Conservation (phyloP, 2,797 vertebrate genomes). For the Sebastes umbrosus region DNA sequence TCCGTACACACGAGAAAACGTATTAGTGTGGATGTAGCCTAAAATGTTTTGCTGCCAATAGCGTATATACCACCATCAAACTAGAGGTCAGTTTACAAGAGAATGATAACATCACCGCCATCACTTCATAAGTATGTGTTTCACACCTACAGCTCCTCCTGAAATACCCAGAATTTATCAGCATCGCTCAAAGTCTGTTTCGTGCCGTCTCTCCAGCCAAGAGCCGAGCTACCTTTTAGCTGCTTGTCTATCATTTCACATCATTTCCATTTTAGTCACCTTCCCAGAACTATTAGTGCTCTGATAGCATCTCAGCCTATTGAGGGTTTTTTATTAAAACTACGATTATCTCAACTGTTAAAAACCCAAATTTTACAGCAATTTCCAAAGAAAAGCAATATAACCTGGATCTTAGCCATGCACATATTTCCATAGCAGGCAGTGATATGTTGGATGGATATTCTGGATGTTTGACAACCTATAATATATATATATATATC, state of each 20-base stretch:
- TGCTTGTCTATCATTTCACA: constrained; percentile 25
- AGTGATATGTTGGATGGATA: background rate
- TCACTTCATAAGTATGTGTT: too few relatives aligned
- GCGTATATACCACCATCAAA: background rate
- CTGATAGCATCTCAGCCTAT: constrained; percentile 22
- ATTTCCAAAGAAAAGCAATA: constrained; percentile 39
- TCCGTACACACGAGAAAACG: too few relatives aligned
- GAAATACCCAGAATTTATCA: background rate
- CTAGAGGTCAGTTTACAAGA: background rate
- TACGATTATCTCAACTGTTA: constrained; percentile 19
- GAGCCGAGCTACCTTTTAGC: constrained; percentile 1
- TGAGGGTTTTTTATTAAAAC: constrained; percentile 36
- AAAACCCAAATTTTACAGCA: constrained; percentile 11
- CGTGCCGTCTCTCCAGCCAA: background rate
- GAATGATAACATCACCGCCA: background rate
- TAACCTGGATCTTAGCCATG: constrained; percentile 1
- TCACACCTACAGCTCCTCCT: background rate
- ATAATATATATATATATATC: constrained; percentile 9
- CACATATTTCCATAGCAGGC: constrained; percentile 26
- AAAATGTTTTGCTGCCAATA: background rate
- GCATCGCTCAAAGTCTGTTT: background rate
- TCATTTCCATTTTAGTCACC: constrained; percentile 4
- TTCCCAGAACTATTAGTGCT: background rate
- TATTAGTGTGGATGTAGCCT: too few relatives aligned
- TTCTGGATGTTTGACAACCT: background rate